phyloP scores from a whole-genome alignment of 1,140 invertebrate genomes.

The Apocrypta bakeri region DNA sequence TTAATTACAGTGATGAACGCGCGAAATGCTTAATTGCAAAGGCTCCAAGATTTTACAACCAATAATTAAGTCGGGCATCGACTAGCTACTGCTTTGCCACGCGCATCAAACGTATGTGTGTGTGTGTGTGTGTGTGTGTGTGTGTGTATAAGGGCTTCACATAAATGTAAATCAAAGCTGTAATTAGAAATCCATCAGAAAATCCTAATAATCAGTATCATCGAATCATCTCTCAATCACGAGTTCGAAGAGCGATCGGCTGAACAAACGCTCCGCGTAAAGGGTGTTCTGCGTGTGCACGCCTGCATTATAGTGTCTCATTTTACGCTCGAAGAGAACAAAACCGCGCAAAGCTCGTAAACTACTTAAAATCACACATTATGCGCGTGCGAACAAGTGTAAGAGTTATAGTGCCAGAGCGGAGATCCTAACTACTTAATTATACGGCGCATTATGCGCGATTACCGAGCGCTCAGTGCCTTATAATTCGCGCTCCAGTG shows the following conservation, averaged over 20 bases:
- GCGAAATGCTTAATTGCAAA: background rate
- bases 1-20: background rate
- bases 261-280: too few relatives aligned
- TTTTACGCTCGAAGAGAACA: background rate
- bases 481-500: background rate
- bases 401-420: background rate
- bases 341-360: background rate
- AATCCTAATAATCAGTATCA: too few relatives aligned
- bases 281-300: too few relatives aligned
- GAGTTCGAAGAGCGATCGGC: background rate
- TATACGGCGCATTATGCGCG: constrained; percentile 17
- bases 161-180: too few relatives aligned
- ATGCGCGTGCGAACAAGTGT: background rate
- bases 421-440: constrained; percentile 13
- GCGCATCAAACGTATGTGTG: background rate
- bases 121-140: too few relatives aligned
- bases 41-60: background rate
- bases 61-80: background rate
- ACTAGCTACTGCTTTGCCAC: background rate
- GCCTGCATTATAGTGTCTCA: background rate
- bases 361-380: background rate
- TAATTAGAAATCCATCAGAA: too few relatives aligned
- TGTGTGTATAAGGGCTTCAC: too few relatives aligned
- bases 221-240: background rate
- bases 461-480: background rate